These are phyloP conservation scores for Montipora capitata DNA, from an alignment of 92 coral and sea anemone species.

Conservation along the genomic window DNA sequence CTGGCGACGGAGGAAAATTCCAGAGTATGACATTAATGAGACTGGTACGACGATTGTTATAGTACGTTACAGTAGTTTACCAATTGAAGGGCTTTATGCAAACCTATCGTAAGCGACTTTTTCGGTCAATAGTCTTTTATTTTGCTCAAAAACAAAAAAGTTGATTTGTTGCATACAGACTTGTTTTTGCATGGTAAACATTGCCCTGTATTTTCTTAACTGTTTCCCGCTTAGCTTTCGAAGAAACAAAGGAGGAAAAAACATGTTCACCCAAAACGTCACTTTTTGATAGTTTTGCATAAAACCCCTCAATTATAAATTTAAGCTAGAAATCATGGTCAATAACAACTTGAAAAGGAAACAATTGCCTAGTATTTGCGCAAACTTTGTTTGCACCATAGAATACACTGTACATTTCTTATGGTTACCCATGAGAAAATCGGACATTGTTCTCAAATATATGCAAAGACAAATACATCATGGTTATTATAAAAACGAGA, in stretches of 20 bases:
- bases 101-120: background rate
- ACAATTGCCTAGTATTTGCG: background rate
- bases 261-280: background rate
- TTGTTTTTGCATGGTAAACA: background rate
- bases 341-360: background rate
- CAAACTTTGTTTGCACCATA: background rate
- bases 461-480: background rate
- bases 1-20: background rate
- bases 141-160: background rate
- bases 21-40: background rate
- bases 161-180: background rate
- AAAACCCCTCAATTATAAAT: background rate
- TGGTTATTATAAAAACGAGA: conserved; percentile 8
- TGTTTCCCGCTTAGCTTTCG: background rate
- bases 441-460: background rate
- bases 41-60: background rate
- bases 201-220: background rate
- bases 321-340: background rate
- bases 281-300: background rate
- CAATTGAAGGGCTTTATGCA: background rate
- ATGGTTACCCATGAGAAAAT: background rate
- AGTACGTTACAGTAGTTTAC: background rate
- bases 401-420: background rate
- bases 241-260: background rate
- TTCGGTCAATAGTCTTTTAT: background rate